These are phyloP conservation scores for Hemicentrotus pulcherrimus DNA, from an alignment of 35 echinoderm and acorn worm species.

Conservation along the genomic window DNA sequence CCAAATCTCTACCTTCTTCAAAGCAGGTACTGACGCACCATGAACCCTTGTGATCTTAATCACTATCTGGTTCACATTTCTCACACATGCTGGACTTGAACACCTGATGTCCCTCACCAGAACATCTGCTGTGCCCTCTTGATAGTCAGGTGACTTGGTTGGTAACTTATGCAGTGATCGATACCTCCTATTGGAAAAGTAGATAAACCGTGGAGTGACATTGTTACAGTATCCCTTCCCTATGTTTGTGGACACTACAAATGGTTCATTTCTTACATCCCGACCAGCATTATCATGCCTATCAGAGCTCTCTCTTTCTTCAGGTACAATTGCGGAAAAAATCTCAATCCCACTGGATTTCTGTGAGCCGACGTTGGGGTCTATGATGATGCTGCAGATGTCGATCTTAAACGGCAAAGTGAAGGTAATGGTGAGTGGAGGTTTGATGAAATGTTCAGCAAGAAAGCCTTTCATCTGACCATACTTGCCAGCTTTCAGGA, in stretches of 20 bases:
- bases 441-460: slow-evolving; percentile 93
- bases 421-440: slow-evolving; percentile 78
- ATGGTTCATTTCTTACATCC: background rate
- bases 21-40: slow-evolving; percentile 63
- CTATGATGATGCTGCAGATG: slow-evolving; percentile 75
- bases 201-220: background rate
- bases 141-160: background rate
- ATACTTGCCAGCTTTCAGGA: slow-evolving; percentile 47
- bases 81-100: slow-evolving; percentile 6
- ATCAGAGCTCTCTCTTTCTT: background rate
- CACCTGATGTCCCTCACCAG: slow-evolving; percentile 32
- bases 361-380: slow-evolving; percentile 76
- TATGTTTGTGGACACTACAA: background rate
- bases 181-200: slow-evolving; percentile 21
- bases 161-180: background rate
- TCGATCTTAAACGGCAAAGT: slow-evolving; percentile 84
- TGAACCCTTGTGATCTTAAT: slow-evolving; percentile 67
- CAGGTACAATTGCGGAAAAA: slow-evolving; percentile 63
- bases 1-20: slow-evolving; percentile 76
- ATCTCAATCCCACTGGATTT: slow-evolving; percentile 84
- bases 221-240: background rate
- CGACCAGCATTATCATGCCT: background rate
- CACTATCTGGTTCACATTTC: slow-evolving; percentile 67
- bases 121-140: background rate
- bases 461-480: slow-evolving; percentile 78